Conservation (phyloP, 2,797 vertebrate genomes). For the Forpus xanthops region DNA sequence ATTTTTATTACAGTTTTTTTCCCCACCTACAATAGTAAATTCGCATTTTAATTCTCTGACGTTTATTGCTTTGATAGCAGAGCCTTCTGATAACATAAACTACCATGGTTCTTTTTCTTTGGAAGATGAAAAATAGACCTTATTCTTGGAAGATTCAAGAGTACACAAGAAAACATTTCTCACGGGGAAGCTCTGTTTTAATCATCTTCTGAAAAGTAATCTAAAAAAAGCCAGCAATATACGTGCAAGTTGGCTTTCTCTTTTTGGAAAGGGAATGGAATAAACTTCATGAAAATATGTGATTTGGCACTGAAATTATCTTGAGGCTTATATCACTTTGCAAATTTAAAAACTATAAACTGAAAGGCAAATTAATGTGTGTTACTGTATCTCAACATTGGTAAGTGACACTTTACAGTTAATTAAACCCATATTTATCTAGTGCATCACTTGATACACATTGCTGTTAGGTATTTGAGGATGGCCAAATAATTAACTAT, state of each 20-base stretch:
- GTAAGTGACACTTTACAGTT: background rate
- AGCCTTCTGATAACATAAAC: background rate
- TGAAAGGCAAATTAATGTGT: background rate
- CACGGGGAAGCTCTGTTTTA: background rate
- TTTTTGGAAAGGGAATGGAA: background rate
- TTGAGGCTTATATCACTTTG: background rate
- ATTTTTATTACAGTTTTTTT: background rate
- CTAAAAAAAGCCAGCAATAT: background rate
- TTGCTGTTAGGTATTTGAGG: background rate
- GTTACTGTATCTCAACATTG: background rate
- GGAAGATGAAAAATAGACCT: background rate
- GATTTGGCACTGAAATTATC: background rate
- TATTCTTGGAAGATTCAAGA: background rate
- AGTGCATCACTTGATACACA: accelerated
- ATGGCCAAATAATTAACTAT: background rate
- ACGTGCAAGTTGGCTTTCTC: background rate
- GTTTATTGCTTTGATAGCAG: background rate
- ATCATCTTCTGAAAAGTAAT: background rate
- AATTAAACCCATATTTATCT: background rate
- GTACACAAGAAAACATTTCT: background rate
- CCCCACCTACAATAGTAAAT: background rate
- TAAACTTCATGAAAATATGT: accelerated
- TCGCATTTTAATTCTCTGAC: background rate
- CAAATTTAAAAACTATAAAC: background rate
- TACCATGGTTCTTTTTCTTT: background rate